Base-by-base conservation (phyloP, 2,888 invertebrate species). In the Lucinisca nassula region DNA sequence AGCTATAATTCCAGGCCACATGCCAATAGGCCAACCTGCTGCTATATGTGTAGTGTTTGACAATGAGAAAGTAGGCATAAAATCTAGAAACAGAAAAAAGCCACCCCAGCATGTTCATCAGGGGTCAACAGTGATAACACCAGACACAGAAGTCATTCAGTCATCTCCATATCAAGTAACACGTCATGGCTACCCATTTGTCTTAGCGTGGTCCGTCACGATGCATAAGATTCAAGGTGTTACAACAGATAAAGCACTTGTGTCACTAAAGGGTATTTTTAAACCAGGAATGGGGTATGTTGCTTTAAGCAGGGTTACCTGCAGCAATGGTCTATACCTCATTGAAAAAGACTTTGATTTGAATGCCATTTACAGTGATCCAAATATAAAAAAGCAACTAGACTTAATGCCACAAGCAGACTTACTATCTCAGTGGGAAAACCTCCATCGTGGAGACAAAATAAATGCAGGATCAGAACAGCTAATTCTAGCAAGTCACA, bases 21-120 rank as follows among this genome's bases (percentile, higher is more conserved):
- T 67, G 58, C 76, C 82, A 27, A 27, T 76, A 40, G 86, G 79
- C 38, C 76, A 79, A 14, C 86, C 86, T 51, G 75, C 75, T 37
- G 80, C 76, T 24, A 74, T 87, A 30, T 74, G 83, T 77, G 72
- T 84, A 12, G 14, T 76, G 32, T 87, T 87, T 76, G 73, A 79
- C 32, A 55, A 82, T 72, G 75, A 61, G 37, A 49, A 67, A 24
- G 81, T 87, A 24, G 87, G 83, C 27, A 32, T 73, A 8, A 73
- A 74, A 3, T 73, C 80, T 32, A 32, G 73, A 24, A 73, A n/a
- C 30, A 32, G n/a, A 55, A 8, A 55, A 2, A 74, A 37, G 45
- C 74, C 74, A 45, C 74, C 40, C 3, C 67, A 32, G 74, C 55
- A 55, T 81, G 38, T 74, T 8, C 24, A 73, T 40, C 61, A 30